Evolutionary conservation across 1,140 invertebrate genomes (phyloP).

Genomic region (Lepidotrigona ventralis): DNA sequence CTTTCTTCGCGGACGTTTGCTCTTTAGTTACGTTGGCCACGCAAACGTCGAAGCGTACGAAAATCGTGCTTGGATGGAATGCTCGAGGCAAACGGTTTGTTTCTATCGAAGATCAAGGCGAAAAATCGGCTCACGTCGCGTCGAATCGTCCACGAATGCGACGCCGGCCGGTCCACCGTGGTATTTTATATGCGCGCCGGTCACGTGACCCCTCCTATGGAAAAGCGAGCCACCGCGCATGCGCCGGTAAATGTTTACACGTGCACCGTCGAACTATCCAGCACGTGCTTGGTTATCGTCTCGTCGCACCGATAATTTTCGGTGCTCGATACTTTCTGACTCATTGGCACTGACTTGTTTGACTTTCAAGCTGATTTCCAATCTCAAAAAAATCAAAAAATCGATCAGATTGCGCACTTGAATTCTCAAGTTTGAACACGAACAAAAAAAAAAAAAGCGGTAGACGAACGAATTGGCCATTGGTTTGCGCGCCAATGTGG

Average conservation of each 20-base stretch:
- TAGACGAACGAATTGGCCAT: background rate
- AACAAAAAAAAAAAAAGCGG: background rate
- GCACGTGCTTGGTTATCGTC: constrained; percentile 44
- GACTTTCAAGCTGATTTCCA: too few relatives aligned
- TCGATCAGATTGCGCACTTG: background rate
- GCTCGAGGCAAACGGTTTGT: background rate
- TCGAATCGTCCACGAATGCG: constrained; percentile 60
- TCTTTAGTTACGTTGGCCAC: too few relatives aligned
- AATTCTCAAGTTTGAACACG: background rate
- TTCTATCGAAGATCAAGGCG: background rate
- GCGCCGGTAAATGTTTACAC: constrained; percentile 78
- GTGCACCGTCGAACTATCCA: constrained; percentile 53
- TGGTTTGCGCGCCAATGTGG: background rate
- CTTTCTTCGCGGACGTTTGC: background rate
- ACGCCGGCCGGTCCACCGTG: constrained; percentile 74
- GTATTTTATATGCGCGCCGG: constrained; percentile 71
- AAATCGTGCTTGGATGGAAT: background rate
- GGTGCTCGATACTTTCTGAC: too few relatives aligned
- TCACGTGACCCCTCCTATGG: constrained; percentile 72
- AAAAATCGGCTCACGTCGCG: background rate
- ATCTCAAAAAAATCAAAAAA: background rate
- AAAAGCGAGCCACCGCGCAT: constrained; percentile 63
- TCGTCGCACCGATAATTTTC: too few relatives aligned
- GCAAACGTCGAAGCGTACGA: background rate
- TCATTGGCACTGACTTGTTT: too few relatives aligned